Conservation (phyloP, 2,113 vertebrate genomes). For the Solenodon paradoxus region DNA sequence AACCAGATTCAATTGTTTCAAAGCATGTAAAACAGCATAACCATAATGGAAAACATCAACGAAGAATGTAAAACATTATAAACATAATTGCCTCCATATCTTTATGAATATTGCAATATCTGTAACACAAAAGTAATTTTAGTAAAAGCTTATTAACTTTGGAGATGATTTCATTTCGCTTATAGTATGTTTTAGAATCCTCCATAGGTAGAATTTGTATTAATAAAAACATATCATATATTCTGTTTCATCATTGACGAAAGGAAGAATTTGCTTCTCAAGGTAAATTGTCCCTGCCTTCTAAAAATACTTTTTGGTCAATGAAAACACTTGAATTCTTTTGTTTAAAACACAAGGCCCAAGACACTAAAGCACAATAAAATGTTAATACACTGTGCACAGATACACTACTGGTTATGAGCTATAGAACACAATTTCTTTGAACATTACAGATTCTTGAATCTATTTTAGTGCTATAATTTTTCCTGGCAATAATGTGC, state of each 20-base stretch:
- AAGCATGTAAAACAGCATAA: neutral
- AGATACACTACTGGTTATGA: neutral
- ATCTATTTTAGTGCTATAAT: constrained; percentile 48
- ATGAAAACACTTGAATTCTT: constrained; percentile 48
- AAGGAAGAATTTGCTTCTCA: constrained; percentile 27
- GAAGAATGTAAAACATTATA: neutral
- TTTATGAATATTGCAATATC: constrained; percentile 26
- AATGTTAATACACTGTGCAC: neutral
- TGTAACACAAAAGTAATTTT: constrained; percentile 35
- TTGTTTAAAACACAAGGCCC: constrained; percentile 30
- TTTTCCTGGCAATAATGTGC: constrained; percentile 52
- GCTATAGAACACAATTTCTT: constrained; percentile 43
- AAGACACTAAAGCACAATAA: neutral
- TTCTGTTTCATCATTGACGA: constrained; percentile 40
- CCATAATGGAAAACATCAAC: too few species aligned
- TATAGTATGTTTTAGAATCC: neutral
- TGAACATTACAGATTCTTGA: constrained; percentile 17
- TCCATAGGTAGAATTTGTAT: constrained; percentile 26
- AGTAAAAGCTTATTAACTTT: constrained; percentile 8
- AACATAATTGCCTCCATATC: neutral
- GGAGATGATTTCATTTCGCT: constrained; percentile 29
- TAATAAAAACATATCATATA: constrained; percentile 27
- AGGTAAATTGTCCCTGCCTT: constrained; percentile 36
- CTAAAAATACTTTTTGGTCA: constrained; percentile 35
- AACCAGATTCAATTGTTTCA: constrained; percentile 28